Base-by-base conservation (phyloP, 1,140 invertebrate species). In the Brachionus manjavacas region DNA sequence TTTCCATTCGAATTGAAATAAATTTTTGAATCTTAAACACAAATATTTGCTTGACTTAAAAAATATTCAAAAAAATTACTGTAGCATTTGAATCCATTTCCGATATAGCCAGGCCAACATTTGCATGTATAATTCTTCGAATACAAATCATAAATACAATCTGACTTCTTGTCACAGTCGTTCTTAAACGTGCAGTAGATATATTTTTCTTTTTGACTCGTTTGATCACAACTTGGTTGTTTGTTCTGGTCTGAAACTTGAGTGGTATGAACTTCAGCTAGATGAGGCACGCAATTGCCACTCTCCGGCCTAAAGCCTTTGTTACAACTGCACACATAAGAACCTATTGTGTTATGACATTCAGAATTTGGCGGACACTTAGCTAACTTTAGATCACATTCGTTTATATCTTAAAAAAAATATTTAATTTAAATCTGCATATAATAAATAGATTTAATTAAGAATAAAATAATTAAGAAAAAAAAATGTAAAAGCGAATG, bases 1-100 rank as follows among this genome's bases (percentile, higher is more conserved):
- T 72, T 39, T 3, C 39, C 16, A 41, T 72, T 72, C 20, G 68
- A 72, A 72, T 72, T 41, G 23, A 46, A 46, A 46, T 46, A 46
- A 46, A 46, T 12, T 46, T 46, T 46, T 46, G 28, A 68, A 64
- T 64, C 31, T 35, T 35, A 35, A 35, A 7, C 31, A 35, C n/a
- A 72, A 70, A 70, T 14, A 8, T 12, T 0, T 76, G n/a, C n/a
- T n/a, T n/a, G n/a, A n/a, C 7, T 35, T 35, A 0, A 35, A 35
- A 35, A 31, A 31, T 31, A 4, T 4, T 31, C 3, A 35, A 4
- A 35, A 35, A 35, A 35, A 35, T 35, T 35, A 81, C 79, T 52
- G 43, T 81, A 81, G 39, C 79, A 81, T 64, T 81, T 81, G 31
- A 31, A 81, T 11, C 79, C 79, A 25, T 64, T 60, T 60, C 79